Base-by-base conservation (phyloP, 2,888 invertebrate species). In the Aporophyla nigra region DNA sequence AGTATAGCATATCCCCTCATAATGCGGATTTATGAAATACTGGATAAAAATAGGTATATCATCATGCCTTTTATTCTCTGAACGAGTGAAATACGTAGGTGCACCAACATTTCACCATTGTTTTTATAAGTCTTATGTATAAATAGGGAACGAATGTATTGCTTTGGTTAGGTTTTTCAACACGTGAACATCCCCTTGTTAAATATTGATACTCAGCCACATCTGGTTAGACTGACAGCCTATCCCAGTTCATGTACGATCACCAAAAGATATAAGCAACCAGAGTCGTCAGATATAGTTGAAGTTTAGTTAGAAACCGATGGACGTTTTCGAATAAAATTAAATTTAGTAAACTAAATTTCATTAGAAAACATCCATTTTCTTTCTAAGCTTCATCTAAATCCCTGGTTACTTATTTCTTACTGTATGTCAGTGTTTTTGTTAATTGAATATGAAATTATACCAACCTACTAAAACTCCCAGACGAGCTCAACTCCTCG, bases 401-500 rank as follows among this genome's bases (percentile, higher is more conserved):
- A n/a, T n/a, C n/a, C n/a, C n/a, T n/a, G n/a, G n/a, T n/a, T n/a
- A n/a, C n/a, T n/a, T n/a, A n/a, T n/a, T n/a, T n/a, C n/a, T n/a
- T n/a, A n/a, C n/a, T n/a, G n/a, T n/a, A n/a, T n/a, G n/a, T n/a
- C n/a, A n/a, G n/a, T n/a, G n/a, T n/a, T n/a, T n/a, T n/a, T 53
- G 24, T 16, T 16, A 53, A 54, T 43, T 43, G 2, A 63, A 27
- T 5, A 58, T 14, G 0, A 14, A 59, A 66, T 53, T 59, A 33
- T 16, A 85, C 89, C 88, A 83, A 97, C 97, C 97, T 94, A 90
- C 97, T 97, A 83, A 97, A 96, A 90, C 97, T 97, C 65, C 97
- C 97, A 46, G 97, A 97, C 3, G 97, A 97, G 87, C 97, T 97
- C 74, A 97, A 89, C 86, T 97, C 97, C 83, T 97, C 97, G 72